A percentile compares a stretch with the other conserved stretches of the same genome.
Evolutionary conservation across 2,797 vertebrate species (phyloP).

Genomic region (Brotula barbata): DNA sequence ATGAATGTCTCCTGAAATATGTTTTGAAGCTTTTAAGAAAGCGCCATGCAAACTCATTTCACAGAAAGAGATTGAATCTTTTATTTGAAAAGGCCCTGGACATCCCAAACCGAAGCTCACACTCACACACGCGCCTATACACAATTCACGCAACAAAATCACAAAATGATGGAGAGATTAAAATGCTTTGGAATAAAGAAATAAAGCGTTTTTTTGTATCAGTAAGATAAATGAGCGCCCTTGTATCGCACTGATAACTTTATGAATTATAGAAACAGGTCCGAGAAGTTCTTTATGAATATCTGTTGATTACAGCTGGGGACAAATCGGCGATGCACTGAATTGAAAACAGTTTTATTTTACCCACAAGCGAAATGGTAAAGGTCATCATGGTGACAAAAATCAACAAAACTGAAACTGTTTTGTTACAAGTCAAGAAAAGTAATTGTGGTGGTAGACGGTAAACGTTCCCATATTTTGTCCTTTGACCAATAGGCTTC

Average conservation of each 20-base stretch:
- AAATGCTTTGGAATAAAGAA: slow-evolving; percentile 18
- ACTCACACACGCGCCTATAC: too few species aligned
- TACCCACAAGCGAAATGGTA: slow-evolving; percentile 11
- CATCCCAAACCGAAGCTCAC: slow-evolving; percentile 39
- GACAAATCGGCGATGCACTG: slow-evolving; percentile 28
- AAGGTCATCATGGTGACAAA: slow-evolving; percentile 58
- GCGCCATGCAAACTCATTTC: slow-evolving; percentile 44
- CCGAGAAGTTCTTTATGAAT: slow-evolving; percentile 31
- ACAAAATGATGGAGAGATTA: slow-evolving; percentile 27
- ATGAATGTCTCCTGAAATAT: slow-evolving; percentile 43
- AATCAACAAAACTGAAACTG: slow-evolving; percentile 31
- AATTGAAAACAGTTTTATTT: slow-evolving; percentile 55
- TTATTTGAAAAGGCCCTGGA: slow-evolving; percentile 43
- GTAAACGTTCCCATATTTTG: slow-evolving; percentile 25
- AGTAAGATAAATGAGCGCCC: slow-evolving; percentile 44
- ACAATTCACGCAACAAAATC: too few species aligned
- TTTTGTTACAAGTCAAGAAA: slow-evolving; percentile 57
- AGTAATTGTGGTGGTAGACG: slow-evolving; percentile 20
- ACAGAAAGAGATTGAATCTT: slow-evolving; percentile 56
- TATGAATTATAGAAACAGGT: slow-evolving; percentile 39
- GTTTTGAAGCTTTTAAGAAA: slow-evolving; percentile 44
- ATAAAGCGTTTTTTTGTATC: slow-evolving; percentile 34
- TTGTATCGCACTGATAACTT: slow-evolving; percentile 28
- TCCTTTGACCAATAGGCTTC: slow-evolving; percentile 48
- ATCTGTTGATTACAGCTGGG: slow-evolving; percentile 28